phyloP scores from a whole-genome alignment of 2,113 vertebrate genomes.

The Muntiacus reevesi region DNA sequence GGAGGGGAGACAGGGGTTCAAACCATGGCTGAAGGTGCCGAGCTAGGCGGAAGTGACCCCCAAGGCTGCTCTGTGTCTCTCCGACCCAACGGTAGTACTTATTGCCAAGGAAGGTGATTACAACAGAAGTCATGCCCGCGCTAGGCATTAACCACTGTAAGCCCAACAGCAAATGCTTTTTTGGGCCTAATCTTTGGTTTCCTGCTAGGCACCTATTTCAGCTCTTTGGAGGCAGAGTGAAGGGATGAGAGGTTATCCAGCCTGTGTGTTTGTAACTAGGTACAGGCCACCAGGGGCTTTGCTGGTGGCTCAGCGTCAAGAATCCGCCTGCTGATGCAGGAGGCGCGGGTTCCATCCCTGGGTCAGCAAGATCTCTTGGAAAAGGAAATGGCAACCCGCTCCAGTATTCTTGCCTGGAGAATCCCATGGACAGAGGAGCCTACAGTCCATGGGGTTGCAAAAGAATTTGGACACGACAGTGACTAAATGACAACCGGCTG shows the following conservation, averaged over 20 bases:
- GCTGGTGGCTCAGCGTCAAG: too few species aligned
- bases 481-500: accelerated
- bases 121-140: accelerated
- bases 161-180: too few species aligned
- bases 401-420: not conserved
- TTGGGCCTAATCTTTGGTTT: not conserved
- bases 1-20: not conserved
- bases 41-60: not conserved
- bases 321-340: too few species aligned
- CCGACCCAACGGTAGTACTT: not conserved
- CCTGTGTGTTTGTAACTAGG: not conserved
- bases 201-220: not conserved
- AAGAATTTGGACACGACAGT: not conserved
- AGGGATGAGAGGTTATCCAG: not conserved
- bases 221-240: not conserved
- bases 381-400: not conserved
- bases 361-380: not conserved
- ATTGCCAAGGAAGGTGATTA: not conserved
- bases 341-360: not conserved
- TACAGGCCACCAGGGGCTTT: not conserved
- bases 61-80: not conserved
- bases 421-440: not conserved
- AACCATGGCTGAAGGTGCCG: not conserved
- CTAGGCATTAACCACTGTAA: not conserved
- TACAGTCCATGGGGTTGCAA: not conserved